A percentile compares a stretch with the other conserved stretches of the same genome.
phyloP scores from a whole-genome alignment of 1,140 invertebrate genomes.

The Pachyrhynchus sulphureomaculatus region DNA sequence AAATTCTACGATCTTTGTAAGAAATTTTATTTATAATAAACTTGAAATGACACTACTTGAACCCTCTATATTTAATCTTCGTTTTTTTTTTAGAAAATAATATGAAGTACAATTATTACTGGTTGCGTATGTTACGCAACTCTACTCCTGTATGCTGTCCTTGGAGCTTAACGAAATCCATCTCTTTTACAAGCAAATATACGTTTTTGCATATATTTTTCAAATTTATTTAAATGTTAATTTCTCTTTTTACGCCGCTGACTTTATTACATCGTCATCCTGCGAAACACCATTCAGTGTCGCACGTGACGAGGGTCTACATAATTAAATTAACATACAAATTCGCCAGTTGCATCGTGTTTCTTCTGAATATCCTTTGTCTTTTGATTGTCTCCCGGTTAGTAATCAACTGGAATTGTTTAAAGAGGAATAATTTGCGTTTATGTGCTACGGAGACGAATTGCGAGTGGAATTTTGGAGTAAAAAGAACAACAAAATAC shows the following conservation, averaged over 20 bases:
- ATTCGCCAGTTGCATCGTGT: constrained; percentile 11
- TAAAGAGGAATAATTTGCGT: constrained; percentile 14
- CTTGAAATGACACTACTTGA: no score
- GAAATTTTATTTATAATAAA: no score
- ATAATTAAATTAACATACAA: constrained; percentile 19
- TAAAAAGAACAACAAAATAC: no score
- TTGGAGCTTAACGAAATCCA: no score
- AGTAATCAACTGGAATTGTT: constrained; percentile 12
- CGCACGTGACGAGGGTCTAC: constrained; percentile 16
- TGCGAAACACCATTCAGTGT: constrained; percentile 11
- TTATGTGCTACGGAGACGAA: background rate
- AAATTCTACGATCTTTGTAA: no score
- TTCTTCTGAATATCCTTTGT: constrained; percentile 15
- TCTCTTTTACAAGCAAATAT: no score
- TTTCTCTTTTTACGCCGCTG: background rate
- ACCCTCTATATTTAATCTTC: no score
- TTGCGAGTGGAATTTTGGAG: background rate
- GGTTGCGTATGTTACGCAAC: no score
- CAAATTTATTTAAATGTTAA: background rate
- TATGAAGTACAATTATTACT: no score
- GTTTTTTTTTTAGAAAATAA: no score
- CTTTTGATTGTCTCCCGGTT: constrained; percentile 15
- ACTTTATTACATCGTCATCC: constrained; percentile 3
- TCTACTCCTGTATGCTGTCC: no score
- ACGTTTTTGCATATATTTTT: no score